These are phyloP conservation scores for Acrobasis consociella DNA, from an alignment of 2,888 invertebrate genomes.

Conservation along the genomic window DNA sequence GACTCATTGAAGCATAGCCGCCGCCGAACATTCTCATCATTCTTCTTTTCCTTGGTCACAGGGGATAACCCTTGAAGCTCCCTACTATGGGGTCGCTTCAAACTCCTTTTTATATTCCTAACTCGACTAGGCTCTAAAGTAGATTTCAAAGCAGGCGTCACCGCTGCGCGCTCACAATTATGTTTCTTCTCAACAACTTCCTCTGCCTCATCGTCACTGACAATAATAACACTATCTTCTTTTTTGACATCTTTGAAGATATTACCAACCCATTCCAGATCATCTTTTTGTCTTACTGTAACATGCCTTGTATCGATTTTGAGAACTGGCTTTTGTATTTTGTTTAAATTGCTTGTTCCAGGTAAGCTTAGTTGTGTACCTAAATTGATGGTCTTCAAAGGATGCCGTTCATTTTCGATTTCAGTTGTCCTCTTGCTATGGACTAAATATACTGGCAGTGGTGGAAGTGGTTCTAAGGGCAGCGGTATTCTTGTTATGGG, in stretches of 20 bases:
- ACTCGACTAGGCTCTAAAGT: constrained; percentile 47
- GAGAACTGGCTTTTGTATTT: constrained; percentile 33
- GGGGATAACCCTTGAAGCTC: constrained; percentile 64
- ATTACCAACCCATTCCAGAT: constrained; percentile 50
- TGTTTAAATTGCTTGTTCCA: constrained; percentile 33
- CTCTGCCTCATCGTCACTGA: constrained; percentile 48
- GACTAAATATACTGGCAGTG: constrained; percentile 51
- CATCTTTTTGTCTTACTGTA: constrained; percentile 45
- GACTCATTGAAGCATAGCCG: constrained; percentile 49
- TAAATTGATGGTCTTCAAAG: constrained; percentile 49
- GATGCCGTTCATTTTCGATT: constrained; percentile 38
- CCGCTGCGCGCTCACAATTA: constrained; percentile 35
- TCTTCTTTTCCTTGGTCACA: constrained; percentile 36
- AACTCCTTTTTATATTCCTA: constrained; percentile 66
- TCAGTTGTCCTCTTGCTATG: constrained; percentile 32
- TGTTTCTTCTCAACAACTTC: constrained; percentile 34
- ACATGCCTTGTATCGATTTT: constrained; percentile 49
- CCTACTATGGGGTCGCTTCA: constrained; percentile 67
- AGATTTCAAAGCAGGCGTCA: constrained; percentile 48
- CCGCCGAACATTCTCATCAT: constrained; percentile 48
- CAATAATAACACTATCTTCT: constrained; percentile 36
- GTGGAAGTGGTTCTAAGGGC: constrained; percentile 57
- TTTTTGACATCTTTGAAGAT: constrained; percentile 48
- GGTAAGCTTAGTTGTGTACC: constrained; percentile 36
- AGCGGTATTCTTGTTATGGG: constrained; percentile 57